Evolutionary conservation across 92 coral and sea anemone species (phyloP).

Genomic region (Epizoanthus rinbou): DNA sequence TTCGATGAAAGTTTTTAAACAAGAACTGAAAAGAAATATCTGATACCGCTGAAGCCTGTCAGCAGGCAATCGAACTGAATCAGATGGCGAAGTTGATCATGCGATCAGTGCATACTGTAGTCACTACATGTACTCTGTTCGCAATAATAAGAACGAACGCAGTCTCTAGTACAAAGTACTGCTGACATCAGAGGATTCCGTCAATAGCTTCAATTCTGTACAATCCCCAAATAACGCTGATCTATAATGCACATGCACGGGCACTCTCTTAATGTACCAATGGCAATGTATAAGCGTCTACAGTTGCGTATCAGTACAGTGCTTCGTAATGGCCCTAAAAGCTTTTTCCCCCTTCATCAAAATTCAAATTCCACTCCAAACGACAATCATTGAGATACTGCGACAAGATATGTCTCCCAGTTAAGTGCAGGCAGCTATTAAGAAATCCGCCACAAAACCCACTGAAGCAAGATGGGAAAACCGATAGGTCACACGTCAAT

Average conservation of each 20-base stretch:
- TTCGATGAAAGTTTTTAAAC: no score
- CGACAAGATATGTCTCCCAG: neutral
- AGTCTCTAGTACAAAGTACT: no score
- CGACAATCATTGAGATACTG: neutral
- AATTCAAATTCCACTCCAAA: constrained; percentile 4
- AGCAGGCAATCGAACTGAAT: no score
- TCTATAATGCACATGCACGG: neutral
- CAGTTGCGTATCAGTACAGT: neutral
- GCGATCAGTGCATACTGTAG: no score
- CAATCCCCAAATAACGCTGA: no score
- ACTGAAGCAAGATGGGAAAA: constrained; percentile 1
- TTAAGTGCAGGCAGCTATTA: neutral
- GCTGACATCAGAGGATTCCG: no score
- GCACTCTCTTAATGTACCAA: neutral
- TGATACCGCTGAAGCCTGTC: no score
- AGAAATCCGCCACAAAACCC: constrained; percentile 4
- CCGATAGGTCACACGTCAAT: constrained; percentile 6
- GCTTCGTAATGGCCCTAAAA: neutral
- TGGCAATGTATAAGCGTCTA: neutral
- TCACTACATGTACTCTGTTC: no score
- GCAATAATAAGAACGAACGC: no score
- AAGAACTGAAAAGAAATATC: no score
- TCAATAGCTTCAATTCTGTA: no score
- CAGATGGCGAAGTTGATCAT: no score
- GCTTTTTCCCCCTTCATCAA: neutral